These are phyloP conservation scores for Myotis lucifugus DNA, from an alignment of 2,113 vertebrate genomes.

Conservation along the genomic window DNA sequence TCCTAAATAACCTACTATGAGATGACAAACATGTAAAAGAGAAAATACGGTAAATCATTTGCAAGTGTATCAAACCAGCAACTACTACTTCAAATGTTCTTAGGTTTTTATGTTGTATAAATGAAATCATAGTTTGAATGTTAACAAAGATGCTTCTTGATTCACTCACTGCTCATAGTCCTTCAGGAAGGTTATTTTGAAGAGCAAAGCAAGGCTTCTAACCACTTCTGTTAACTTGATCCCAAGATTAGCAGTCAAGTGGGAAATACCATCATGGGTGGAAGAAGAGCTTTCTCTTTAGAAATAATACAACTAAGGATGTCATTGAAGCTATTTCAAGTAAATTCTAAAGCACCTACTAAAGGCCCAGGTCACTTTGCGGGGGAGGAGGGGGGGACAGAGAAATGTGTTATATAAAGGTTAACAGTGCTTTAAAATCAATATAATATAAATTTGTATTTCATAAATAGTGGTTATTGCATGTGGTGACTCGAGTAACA, in stretches of 20 bases:
- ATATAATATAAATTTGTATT: neutral
- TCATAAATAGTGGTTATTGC: conserved; percentile 12
- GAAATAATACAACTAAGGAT: conserved; percentile 18
- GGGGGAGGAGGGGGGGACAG: accelerated
- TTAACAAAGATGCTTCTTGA: neutral
- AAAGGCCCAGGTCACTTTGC: neutral
- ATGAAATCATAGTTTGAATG: neutral
- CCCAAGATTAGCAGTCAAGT: neutral
- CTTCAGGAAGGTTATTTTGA: neutral
- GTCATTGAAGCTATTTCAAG: neutral
- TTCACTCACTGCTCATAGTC: neutral
- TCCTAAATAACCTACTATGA: neutral
- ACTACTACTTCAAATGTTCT: neutral
- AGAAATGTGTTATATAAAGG: neutral
- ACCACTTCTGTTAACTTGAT: neutral
- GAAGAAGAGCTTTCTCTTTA: neutral
- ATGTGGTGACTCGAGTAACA: neutral
- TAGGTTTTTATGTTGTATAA: neutral
- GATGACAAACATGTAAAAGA: neutral
- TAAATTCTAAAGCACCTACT: neutral
- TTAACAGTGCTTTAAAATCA: conserved; percentile 45
- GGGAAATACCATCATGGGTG: neutral
- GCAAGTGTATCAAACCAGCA: conserved; percentile 36
- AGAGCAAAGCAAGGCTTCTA: conserved; percentile 11
- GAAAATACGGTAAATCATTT: conserved; percentile 11